Evolutionary conservation across 1,140 invertebrate genomes (phyloP).

Genomic region (Eciton burchellii): DNA sequence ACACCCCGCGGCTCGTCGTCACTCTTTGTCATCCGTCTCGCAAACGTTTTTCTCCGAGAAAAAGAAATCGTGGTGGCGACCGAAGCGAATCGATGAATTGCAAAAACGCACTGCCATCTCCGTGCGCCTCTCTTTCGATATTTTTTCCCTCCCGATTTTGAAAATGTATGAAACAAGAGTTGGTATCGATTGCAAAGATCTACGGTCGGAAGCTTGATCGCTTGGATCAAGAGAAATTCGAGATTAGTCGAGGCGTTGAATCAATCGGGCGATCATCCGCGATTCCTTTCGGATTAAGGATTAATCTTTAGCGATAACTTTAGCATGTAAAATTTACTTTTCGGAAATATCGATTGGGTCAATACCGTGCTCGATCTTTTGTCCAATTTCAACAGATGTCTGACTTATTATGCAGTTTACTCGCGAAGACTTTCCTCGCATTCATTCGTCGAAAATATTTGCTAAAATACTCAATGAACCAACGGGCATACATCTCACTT

Average conservation of each 20-base stretch:
- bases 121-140: not conserved
- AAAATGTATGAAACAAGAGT: slow-evolving; percentile 5
- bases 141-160: not conserved
- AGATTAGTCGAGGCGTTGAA: not conserved
- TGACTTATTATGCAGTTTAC: not conserved
- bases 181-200: not conserved
- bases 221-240: slow-evolving; percentile 13
- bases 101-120: slow-evolving; percentile 7
- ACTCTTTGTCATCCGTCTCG: slow-evolving; percentile 25
- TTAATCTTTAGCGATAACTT: not conserved
- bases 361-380: slow-evolving; percentile 42
- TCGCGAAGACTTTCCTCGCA: not conserved
- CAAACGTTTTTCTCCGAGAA: not conserved
- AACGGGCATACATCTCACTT: no score
- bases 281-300: not conserved
- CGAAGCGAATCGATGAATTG: slow-evolving; percentile 26
- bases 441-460: not conserved
- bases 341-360: not conserved
- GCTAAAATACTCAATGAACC: no score
- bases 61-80: slow-evolving; percentile 15
- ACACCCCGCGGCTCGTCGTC: not conserved
- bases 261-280: not conserved
- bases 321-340: not conserved
- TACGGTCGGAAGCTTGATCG: not conserved
- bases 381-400: slow-evolving; percentile 51